phyloP scores from a whole-genome alignment of 1,140 invertebrate genomes.

The Limonius californicus region DNA sequence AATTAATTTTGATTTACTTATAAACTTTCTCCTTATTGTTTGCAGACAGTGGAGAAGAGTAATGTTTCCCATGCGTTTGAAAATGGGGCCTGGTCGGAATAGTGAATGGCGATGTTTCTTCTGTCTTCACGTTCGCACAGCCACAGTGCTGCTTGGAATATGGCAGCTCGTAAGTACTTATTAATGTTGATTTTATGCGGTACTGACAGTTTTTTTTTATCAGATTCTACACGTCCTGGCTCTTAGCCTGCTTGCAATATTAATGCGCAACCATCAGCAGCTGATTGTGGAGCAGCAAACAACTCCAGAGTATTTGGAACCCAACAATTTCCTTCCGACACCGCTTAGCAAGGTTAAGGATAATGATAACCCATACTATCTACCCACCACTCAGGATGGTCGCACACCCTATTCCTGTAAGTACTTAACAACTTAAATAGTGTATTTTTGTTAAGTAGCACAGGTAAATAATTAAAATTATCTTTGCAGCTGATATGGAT shows the following conservation, averaged over 20 bases:
- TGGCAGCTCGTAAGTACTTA: constrained; percentile 70
- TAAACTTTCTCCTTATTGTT: too few relatives aligned
- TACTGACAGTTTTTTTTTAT: not conserved
- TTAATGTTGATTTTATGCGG: not conserved
- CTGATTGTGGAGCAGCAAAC: constrained; percentile 26
- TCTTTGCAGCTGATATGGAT: constrained; percentile 69
- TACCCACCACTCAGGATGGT: constrained; percentile 58
- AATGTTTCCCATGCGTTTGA: constrained; percentile 62
- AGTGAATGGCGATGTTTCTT: constrained; percentile 75
- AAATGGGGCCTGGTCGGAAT: constrained; percentile 58
- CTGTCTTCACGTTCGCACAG: constrained; percentile 79
- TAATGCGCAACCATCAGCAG: constrained; percentile 63
- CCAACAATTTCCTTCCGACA: constrained; percentile 57
- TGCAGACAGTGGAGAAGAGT: not conserved
- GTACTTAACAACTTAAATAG: constrained; percentile 38
- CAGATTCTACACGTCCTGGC: constrained; percentile 70
- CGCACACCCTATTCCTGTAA: constrained; percentile 58
- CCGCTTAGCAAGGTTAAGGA: constrained; percentile 62
- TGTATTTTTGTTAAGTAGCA: not conserved
- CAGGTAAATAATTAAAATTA: constrained; percentile 4
- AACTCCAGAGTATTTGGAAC: constrained; percentile 32
- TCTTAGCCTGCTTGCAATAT: constrained; percentile 65
- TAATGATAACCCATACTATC: constrained; percentile 45
- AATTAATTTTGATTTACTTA: too few relatives aligned
- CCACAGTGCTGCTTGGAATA: constrained; percentile 73